Evolutionary conservation across 2,113 vertebrate species (phyloP).

Genomic region (Tragelaphus buxtoni): DNA sequence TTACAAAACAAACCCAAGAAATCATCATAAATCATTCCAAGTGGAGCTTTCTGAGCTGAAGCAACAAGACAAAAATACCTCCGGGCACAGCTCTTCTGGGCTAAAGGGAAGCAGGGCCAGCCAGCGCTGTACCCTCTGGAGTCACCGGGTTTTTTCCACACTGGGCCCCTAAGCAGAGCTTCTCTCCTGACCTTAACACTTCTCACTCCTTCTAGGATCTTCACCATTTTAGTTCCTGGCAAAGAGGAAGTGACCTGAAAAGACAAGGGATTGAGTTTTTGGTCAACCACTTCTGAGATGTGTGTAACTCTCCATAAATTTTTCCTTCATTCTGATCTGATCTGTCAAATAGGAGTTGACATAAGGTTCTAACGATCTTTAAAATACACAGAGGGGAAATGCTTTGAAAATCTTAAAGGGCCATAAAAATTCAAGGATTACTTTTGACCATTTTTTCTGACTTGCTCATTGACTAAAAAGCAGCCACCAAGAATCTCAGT

Average conservation of each 20-base stretch:
- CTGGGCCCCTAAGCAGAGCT: not conserved
- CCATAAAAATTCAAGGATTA: not conserved
- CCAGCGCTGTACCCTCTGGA: not conserved
- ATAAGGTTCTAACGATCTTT: not conserved
- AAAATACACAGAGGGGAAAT: not conserved
- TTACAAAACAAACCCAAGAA: conserved; percentile 63
- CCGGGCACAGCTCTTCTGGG: conserved; percentile 18
- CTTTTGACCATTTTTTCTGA: not conserved
- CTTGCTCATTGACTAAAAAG: not conserved
- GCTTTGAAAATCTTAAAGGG: not conserved
- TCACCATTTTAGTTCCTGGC: not conserved
- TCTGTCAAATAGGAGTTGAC: not conserved
- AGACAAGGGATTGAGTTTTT: not conserved
- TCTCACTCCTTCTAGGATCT: not conserved
- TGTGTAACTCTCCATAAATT: not conserved
- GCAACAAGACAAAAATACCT: conserved; percentile 68
- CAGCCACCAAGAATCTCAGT: not conserved
- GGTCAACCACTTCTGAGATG: not conserved
- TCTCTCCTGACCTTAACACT: not conserved
- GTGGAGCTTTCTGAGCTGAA: conserved; percentile 57
- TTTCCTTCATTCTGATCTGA: not conserved
- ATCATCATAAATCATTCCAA: conserved; percentile 59
- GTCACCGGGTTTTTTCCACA: not conserved
- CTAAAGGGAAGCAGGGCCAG: not conserved
- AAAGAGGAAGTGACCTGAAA: not conserved